Base-by-base conservation (phyloP, 2,113 vertebrate species). In the Phoxinus phoxinus region DNA sequence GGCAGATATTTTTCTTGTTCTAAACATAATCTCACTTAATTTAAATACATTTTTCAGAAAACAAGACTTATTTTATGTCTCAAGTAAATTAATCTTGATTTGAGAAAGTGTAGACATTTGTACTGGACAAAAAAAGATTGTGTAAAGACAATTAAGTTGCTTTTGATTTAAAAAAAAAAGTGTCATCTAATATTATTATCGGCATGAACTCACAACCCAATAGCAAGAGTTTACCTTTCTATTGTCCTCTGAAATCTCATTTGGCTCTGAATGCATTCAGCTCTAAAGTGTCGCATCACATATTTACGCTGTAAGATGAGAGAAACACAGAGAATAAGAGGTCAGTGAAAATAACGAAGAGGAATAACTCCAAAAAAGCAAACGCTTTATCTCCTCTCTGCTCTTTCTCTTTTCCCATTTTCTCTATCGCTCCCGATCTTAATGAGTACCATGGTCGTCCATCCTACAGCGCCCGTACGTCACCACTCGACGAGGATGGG, bases 381-480 rank as follows among this genome's bases (percentile, higher is more conserved):
- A 90, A 90, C 27, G 86, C 91, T 93, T 95, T 94, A 94, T 94
- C 94, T 94, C 87, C 12, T 86, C 75, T 56, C 65, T 81, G 85
- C 83, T 87, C 81, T 87, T 73, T 25, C 30, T 73, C 77, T 89
- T 87, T 91, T 92, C 89, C 89, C 88, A 91, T 93, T 93, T 93
- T 89, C 90, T 88, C 90, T 94, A 94, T 95, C 94, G 92, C 90
- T 86, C 89, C 85, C 85, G 85, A 94, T 94, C 94, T 94, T 94
- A 94, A 94, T 94, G 94, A 95, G 93, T 88, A 90, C 90, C 92
- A 77, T 87, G 74, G 88, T 91, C 89, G 92, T 93, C 90, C 91
- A 90, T 93, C 89, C 87, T 91, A 88, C 87, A 90, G 92, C 67
- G 90, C 91, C 88, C 90, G 93, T 93, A 90, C 91, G 93, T 94